These are phyloP conservation scores for Actinernus sp. DNA, from an alignment of 92 coral and sea anemone species.

Conservation along the genomic window DNA sequence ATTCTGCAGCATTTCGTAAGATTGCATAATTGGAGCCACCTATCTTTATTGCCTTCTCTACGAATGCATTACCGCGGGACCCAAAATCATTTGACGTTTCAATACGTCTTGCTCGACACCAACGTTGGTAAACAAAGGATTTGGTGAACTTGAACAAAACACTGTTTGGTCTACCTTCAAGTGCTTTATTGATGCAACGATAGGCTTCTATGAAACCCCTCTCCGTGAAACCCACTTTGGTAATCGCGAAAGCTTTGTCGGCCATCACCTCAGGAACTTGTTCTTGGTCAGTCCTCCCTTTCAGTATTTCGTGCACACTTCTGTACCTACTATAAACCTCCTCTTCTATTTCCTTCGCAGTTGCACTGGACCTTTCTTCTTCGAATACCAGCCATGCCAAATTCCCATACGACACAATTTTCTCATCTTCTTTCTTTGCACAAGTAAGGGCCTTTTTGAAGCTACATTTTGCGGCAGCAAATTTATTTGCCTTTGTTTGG, in stretches of 20 bases:
- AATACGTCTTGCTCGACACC: neutral
- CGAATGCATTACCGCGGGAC: neutral
- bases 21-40: neutral
- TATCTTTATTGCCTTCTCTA: neutral
- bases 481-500: neutral
- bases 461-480: neutral
- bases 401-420: neutral
- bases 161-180: too few species aligned
- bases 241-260: conserved; percentile 11
- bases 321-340: too few species aligned
- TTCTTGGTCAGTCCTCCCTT: conserved; percentile 5
- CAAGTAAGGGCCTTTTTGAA: conserved; percentile 1
- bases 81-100: neutral
- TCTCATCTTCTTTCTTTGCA: neutral
- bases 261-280: conserved; percentile 8
- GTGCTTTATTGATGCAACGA: too few species aligned
- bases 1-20: conserved; percentile 16
- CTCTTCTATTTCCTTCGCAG: too few species aligned
- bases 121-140: neutral
- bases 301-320: neutral
- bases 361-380: too few species aligned
- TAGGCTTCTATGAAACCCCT: conserved; percentile 8
- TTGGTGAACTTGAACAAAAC: conserved; percentile 4
- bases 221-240: neutral
- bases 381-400: neutral